Evolutionary conservation across 1,140 invertebrate genomes (phyloP).

Genomic region (Yoshiicerus persimilis): DNA sequence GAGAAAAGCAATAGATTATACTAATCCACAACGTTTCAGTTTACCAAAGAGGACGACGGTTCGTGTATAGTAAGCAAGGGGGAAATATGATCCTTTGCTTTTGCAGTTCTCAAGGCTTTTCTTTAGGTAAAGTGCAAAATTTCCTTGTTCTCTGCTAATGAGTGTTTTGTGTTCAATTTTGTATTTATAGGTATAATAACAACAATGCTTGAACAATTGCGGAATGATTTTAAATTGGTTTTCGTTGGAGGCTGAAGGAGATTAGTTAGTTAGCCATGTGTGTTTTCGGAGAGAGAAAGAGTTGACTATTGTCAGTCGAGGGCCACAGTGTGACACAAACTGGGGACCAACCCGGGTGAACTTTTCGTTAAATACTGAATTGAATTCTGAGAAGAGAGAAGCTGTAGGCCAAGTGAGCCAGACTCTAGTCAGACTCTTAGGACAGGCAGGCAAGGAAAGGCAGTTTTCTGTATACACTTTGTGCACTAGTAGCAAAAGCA

Average conservation of each 20-base stretch:
- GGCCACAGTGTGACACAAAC: slow-evolving; percentile 43
- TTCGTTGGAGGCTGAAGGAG: background rate
- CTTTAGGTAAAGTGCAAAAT: background rate
- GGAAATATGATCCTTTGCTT: background rate
- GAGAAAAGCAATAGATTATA: background rate
- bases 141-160: background rate
- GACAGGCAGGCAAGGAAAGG: background rate
- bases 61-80: background rate
- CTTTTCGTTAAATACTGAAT: slow-evolving; percentile 44
- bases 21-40: background rate
- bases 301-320: slow-evolving; percentile 10
- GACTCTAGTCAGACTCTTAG: background rate
- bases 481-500: background rate
- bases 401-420: background rate
- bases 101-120: background rate
- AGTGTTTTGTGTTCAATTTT: background rate
- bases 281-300: slow-evolving; percentile 14
- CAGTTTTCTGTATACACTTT: too few relatives aligned
- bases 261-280: background rate
- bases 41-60: background rate
- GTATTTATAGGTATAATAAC: background rate
- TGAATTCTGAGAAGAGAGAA: background rate
- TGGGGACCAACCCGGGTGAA: slow-evolving; percentile 37
- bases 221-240: background rate
- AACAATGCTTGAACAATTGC: background rate